Evolutionary conservation across 2,797 vertebrate genomes (phyloP).

Genomic region (Astyanax mexicanus): DNA sequence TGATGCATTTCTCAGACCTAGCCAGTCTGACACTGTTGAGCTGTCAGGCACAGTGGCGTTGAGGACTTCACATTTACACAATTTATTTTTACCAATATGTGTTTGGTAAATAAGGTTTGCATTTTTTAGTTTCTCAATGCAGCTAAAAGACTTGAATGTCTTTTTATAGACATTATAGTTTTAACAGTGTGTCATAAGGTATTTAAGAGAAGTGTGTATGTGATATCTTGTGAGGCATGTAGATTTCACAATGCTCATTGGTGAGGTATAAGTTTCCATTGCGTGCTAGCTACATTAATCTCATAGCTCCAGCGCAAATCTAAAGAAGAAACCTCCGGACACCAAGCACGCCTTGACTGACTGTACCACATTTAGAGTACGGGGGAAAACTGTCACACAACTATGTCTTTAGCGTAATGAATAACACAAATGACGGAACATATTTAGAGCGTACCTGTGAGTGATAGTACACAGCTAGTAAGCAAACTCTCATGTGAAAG

Average conservation of each 20-base stretch:
- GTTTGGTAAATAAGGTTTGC: too few species aligned
- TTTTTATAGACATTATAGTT: too few species aligned
- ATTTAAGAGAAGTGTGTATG: neutral
- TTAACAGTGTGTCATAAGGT: neutral
- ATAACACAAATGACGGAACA: neutral
- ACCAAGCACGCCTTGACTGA: neutral
- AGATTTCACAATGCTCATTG: neutral
- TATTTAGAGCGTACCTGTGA: neutral
- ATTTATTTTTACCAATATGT: too few species aligned
- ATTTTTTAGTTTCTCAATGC: too few species aligned
- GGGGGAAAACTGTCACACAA: neutral
- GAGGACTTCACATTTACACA: too few species aligned
- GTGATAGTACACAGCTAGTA: neutral
- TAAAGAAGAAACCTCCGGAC: neutral
- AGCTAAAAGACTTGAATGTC: too few species aligned
- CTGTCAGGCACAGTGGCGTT: neutral
- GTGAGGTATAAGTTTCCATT: constrained; percentile 6
- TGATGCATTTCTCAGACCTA: neutral
- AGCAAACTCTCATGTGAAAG: neutral
- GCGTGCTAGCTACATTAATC: neutral
- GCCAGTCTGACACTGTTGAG: neutral
- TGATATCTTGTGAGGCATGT: neutral
- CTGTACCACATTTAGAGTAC: neutral
- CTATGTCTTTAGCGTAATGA: neutral
- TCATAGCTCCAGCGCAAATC: neutral